Evolutionary conservation across 2,888 invertebrate species (phyloP), one percentile per base, ranked within the genome.

Genomic region (Pilophorus perplexus): DNA sequence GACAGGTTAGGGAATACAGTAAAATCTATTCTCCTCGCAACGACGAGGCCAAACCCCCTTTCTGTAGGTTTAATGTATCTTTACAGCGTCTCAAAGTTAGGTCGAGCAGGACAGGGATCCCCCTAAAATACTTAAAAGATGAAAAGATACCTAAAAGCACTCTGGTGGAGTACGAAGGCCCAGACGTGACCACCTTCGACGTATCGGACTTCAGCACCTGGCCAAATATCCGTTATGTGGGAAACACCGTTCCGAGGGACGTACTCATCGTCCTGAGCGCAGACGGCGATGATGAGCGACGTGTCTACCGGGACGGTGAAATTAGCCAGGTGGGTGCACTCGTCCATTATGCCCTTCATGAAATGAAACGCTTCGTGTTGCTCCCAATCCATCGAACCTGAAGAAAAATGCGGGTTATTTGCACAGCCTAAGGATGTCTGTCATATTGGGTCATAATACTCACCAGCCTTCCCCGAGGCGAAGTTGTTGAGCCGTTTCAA

Each of bases 301-400:
- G 96, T 90, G 75, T 98, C 97, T 55, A 86, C 71, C 22, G 90
- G 90, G 14, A 86, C 80, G 1, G 93, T 88, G 75, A 95, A 99
- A 78, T 97, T 95, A 71, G 87, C 90, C 40, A 99, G 80, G 79
- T 97, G 96, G 0, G 98, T 99, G 76, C 95, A 98, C 77, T 98
- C 96, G 75, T 99, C 98, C 98, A 99, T 98, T 72, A 98, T 87
- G 0, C 96, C 95, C 54, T 91, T 81, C 97, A 98, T 97, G 75
- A 98, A 96, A 79, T 91, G 89, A 64, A 92, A 73, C 0, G 92
- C 90, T 77, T 93, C 90, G 22, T 69, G 68, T 20, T 68, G 67
- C 23, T 50, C 55, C 70, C 66, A 69, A 50, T 69, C 66, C 5
- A 64, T 37, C 40, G n/a, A 25, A 28, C 28, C 57, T 57, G 38